Base-by-base conservation (phyloP, 1,140 invertebrate genomes). In the Drosophila carrolli region DNA sequence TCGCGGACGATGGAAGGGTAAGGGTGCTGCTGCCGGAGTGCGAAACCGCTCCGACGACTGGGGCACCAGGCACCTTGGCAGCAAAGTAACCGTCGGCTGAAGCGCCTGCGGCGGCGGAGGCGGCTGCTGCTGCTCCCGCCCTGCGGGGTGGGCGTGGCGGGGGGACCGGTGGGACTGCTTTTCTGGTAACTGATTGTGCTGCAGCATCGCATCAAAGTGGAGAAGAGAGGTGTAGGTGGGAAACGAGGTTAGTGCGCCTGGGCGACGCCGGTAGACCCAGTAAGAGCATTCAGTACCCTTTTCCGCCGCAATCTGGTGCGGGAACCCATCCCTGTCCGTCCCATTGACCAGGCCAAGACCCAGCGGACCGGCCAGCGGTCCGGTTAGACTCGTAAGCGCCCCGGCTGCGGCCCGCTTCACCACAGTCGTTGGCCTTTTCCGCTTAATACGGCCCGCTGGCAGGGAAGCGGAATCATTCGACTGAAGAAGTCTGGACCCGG, bases 251-350 rank as follows among this genome's bases (percentile, higher is more conserved):
- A 81, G 51, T 78, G 65, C 73, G 43, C 27, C 58, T 50, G 62
- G 55, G 40, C 61, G 71, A 59, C 61, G 55, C 44, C 74, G 61
- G 67, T 46, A 47, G 14, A 59, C 40, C 40, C 55, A 48, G 43
- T 68, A 59, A 48, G 58, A 58, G 38, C 27, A 60, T 53, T 54
- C 47, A 59, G 32, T 85, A 86, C 82, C 81, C 74, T 85, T 85
- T 58, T 29, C 14, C 2, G 56, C 9, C 19, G 65, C n/a, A 32
- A 32, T 59, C 14, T 43, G n/a, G 7, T 61, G 35, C 29, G 44
- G 27, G 29, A 41, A 32, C 32, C 47, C 27, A 8, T 58, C 47
- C 40, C 40, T 54, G 40, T 55, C 16, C 51, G 13, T 50, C 37
- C 67, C 29, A 19, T 27, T 70, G 38, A 58, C 40, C 54, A 43